Conservation (phyloP, 37 sponge, comb jelly and placozoan species). For the Hexactinellida sp. region DNA sequence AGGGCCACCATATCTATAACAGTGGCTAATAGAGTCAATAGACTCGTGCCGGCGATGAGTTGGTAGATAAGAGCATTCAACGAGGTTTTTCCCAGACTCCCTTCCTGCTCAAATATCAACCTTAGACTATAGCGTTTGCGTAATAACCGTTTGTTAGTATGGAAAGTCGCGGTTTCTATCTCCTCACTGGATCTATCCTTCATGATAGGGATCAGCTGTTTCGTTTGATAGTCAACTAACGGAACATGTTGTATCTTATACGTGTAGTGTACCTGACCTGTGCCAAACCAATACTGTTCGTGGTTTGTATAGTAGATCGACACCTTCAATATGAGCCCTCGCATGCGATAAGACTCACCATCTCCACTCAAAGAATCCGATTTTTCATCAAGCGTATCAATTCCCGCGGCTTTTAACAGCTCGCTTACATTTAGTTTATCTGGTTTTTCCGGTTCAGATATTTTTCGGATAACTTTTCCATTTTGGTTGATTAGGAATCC, state of each 20-base stretch:
- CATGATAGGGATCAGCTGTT: constrained; percentile 29
- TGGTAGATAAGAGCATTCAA: constrained; percentile 36
- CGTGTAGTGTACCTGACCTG: constrained; percentile 43
- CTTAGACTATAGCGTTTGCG: constrained; percentile 56
- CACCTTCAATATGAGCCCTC: constrained; percentile 55
- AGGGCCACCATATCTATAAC: constrained; percentile 52
- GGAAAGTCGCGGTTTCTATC: background rate
- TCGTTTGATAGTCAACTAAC: constrained; percentile 40
- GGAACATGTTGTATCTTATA: constrained; percentile 45
- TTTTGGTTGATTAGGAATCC: constrained; percentile 36
- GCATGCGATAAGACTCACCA: constrained; percentile 40
- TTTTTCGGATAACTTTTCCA: constrained; percentile 26
- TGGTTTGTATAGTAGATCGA: constrained; percentile 61
- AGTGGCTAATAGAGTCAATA: constrained; percentile 66
- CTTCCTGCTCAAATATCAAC: constrained; percentile 57
- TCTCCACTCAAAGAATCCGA: constrained; percentile 50
- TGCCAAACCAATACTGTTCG: constrained; percentile 44
- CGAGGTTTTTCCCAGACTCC: constrained; percentile 53
- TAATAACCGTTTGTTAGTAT: constrained; percentile 30
- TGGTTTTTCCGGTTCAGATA: constrained; percentile 38
- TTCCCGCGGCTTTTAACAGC: constrained; percentile 52
- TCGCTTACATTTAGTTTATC: constrained; percentile 55
- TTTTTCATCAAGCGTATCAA: constrained; percentile 39
- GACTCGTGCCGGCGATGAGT: constrained; percentile 52
- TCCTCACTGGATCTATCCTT: background rate